Evolutionary conservation across 2,888 invertebrate genomes (phyloP).

Genomic region (Tipula unca): DNA sequence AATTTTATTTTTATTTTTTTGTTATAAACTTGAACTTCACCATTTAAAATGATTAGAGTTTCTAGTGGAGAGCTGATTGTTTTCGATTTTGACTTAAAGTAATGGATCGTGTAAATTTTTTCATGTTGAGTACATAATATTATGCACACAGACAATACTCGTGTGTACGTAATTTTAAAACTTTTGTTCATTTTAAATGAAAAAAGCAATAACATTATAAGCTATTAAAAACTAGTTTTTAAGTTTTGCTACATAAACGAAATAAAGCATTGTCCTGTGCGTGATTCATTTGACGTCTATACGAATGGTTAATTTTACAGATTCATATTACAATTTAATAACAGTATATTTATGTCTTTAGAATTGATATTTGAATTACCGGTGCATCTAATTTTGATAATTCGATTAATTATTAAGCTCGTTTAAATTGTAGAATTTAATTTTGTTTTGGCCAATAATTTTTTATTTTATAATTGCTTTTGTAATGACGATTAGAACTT

Average conservation of each 20-base stretch:
- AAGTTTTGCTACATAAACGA: background rate
- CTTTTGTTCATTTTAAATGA: background rate
- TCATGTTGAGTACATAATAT: background rate
- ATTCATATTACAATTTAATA: too few relatives aligned
- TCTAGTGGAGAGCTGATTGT: background rate
- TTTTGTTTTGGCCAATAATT: too few relatives aligned
- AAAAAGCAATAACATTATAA: background rate
- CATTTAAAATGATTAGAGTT: background rate
- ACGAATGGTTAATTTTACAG: too few relatives aligned
- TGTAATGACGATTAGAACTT: too few relatives aligned
- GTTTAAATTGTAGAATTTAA: too few relatives aligned
- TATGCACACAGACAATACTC: background rate
- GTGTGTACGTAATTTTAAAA: background rate
- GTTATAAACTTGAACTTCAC: conserved; percentile 8
- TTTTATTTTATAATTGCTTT: too few relatives aligned
- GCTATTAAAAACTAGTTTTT: background rate
- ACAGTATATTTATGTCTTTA: too few relatives aligned
- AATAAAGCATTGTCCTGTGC: background rate
- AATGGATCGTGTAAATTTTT: background rate
- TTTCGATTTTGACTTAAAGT: background rate
- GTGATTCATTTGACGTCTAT: background rate
- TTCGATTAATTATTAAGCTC: too few relatives aligned
- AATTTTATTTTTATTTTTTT: background rate
- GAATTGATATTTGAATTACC: too few relatives aligned
- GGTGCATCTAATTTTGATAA: too few relatives aligned